Evolutionary conservation across 2,888 invertebrate genomes (phyloP).

Genomic region (Notodonta dromedarius): DNA sequence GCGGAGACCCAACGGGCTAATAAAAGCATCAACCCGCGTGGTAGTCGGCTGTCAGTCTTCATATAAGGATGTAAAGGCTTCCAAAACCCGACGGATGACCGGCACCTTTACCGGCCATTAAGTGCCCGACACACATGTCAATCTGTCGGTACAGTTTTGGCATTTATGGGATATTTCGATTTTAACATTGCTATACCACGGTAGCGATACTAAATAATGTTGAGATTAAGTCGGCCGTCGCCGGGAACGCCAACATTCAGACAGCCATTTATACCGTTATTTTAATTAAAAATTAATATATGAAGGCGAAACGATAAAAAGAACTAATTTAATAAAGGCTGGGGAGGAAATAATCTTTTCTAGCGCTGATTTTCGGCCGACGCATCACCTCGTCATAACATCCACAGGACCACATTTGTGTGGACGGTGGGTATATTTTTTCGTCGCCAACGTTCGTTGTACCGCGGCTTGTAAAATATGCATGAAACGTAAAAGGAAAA

Average conservation of each 20-base stretch:
- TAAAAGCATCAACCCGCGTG: constrained; percentile 23
- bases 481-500: constrained; percentile 4
- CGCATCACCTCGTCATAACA: not conserved
- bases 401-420: not conserved
- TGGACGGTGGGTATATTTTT: not conserved
- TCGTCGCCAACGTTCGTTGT: not conserved
- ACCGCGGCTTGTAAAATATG: constrained; percentile 3
- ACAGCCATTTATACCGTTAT: no score
- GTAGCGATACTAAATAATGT: no score
- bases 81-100: constrained; percentile 15
- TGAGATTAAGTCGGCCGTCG: no score
- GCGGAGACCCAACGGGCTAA: not conserved
- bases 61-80: constrained; percentile 24
- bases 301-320: no score
- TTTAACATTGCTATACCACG: not conserved
- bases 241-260: no score
- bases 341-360: no score
- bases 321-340: no score
- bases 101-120: constrained; percentile 14
- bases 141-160: not conserved
- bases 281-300: no score
- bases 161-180: not conserved
- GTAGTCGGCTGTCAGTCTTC: constrained; percentile 22
- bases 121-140: constrained; percentile 16
- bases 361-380: no score